Conservation (phyloP, 2,797 vertebrate species). For the Spea hammondii region DNA sequence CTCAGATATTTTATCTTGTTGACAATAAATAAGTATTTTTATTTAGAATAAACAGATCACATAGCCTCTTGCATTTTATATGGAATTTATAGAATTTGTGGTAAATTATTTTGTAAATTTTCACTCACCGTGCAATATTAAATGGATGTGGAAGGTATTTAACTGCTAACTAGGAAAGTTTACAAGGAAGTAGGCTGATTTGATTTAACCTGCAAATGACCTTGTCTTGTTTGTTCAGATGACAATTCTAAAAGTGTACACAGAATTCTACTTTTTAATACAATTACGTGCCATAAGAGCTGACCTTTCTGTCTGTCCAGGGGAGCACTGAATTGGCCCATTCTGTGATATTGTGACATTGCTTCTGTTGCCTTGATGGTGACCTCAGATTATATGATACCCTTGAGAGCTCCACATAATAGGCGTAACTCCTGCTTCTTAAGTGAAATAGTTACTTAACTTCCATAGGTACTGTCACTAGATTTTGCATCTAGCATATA, state of each 20-base stretch:
- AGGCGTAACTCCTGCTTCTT: constrained; percentile 89
- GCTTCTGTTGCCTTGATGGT: constrained; percentile 80
- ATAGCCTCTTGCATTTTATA: too few relatives aligned
- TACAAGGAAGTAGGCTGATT: constrained; percentile 51
- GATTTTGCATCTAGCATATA: constrained; percentile 12
- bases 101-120: not conserved
- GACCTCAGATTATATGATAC: constrained; percentile 82
- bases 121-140: not conserved
- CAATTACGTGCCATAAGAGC: constrained; percentile 72
- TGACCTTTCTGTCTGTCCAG: constrained; percentile 76
- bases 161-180: not conserved
- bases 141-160: constrained; percentile 11
- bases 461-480: constrained; percentile 63
- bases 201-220: constrained; percentile 75
- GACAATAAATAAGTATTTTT: too few relatives aligned
- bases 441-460: constrained; percentile 63
- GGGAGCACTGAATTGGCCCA: constrained; percentile 76
- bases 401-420: constrained; percentile 85
- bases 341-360: constrained; percentile 82
- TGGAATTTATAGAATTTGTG: too few relatives aligned
- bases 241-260: constrained; percentile 75
- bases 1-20: too few relatives aligned
- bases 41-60: too few relatives aligned
- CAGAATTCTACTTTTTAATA: constrained; percentile 72
- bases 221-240: constrained; percentile 76